phyloP scores from a whole-genome alignment of 2,888 invertebrate species.

The Drosophila suboccidentalis region DNA sequence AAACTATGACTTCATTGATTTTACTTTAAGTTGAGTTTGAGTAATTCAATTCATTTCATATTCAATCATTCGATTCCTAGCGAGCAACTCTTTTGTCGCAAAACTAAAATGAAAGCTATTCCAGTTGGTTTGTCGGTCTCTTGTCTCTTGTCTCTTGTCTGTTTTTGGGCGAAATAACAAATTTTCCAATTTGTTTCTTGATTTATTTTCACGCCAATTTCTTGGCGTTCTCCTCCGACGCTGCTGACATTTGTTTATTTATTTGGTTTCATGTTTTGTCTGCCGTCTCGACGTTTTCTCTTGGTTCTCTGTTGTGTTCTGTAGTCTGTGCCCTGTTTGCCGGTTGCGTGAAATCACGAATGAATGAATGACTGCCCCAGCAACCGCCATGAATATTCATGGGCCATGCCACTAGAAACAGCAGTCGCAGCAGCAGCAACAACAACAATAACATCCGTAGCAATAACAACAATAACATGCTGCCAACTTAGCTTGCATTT shows the following conservation, averaged over 20 bases:
- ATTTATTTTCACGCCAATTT: conserved; percentile 81
- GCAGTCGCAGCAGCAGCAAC: conserved; percentile 36
- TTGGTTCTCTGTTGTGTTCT: background rate
- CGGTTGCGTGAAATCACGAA: conserved; percentile 77
- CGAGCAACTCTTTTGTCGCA: background rate
- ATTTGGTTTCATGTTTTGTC: conserved; percentile 79
- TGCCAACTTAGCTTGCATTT: conserved; percentile 71
- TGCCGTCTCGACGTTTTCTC: conserved; percentile 45
- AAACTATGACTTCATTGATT: conserved; percentile 15
- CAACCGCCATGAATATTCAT: conserved; percentile 77
- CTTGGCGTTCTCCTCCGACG: conserved; percentile 66
- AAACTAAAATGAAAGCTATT: conserved; percentile 27
- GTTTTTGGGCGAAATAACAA: conserved; percentile 66
- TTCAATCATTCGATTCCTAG: background rate
- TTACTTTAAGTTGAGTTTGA: background rate
- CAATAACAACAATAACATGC: conserved; percentile 28
- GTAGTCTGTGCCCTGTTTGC: conserved; percentile 2
- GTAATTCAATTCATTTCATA: conserved; percentile 1
- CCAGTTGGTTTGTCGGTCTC: conserved; percentile 28
- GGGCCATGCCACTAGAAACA: conserved; percentile 69
- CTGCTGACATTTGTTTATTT: conserved; percentile 78
- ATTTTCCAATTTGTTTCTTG: conserved; percentile 81
- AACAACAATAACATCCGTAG: conserved; percentile 7
- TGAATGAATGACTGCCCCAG: conserved; percentile 79
- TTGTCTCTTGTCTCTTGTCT: conserved; percentile 24